A percentile compares a stretch with the other conserved stretches of the same genome.
These are phyloP conservation scores for Yoshiicerus persimilis DNA, from an alignment of 1,140 invertebrate genomes.

Conservation along the genomic window DNA sequence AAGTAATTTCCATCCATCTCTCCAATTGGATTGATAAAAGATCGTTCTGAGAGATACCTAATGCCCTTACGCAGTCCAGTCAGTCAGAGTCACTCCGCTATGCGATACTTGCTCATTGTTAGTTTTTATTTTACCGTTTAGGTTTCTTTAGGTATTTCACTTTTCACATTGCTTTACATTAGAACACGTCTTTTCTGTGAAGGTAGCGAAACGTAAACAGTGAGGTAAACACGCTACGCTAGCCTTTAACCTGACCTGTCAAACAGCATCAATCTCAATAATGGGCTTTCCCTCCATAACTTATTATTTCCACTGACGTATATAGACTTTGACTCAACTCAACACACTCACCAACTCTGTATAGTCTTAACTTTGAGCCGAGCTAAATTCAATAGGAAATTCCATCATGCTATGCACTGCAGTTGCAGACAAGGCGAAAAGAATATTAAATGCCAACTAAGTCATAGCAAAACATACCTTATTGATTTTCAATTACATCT, in stretches of 20 bases:
- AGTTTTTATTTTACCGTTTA: neutral
- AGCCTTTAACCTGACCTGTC: conserved; percentile 5
- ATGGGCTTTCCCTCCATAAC: neutral
- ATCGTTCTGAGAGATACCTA: neutral
- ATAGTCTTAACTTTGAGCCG: neutral
- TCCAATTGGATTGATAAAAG: neutral
- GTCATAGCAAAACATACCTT: neutral
- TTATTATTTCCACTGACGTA: neutral
- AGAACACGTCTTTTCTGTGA: neutral
- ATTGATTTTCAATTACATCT: conserved; percentile 15
- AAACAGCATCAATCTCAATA: conserved; percentile 10
- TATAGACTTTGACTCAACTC: neutral
- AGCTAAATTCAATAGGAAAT: neutral
- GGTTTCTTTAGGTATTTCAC: neutral
- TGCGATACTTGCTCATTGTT: too few species aligned
- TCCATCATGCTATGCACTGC: neutral
- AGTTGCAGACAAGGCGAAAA: neutral
- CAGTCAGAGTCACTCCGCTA: too few species aligned
- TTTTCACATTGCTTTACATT: neutral
- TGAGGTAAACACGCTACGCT: neutral
- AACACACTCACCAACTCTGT: neutral
- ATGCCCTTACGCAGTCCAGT: neutral
- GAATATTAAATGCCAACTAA: neutral
- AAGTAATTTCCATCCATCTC: neutral
- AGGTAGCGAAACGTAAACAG: neutral